Evolutionary conservation across 1,140 invertebrate species (phyloP).

Genomic region (Drosophila pandora): DNA sequence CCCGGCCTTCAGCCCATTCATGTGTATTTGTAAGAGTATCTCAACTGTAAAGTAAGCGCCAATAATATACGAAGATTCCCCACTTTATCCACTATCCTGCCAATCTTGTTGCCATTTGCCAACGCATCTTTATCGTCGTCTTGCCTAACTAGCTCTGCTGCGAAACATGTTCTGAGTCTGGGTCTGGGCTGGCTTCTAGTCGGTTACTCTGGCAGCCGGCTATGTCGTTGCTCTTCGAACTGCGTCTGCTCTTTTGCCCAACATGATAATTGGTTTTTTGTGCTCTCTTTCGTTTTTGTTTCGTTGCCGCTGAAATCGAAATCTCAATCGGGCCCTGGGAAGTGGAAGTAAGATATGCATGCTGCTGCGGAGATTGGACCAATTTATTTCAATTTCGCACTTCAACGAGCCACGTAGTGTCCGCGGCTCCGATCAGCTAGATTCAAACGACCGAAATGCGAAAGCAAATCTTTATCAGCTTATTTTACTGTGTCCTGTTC

Average conservation of each 20-base stretch:
- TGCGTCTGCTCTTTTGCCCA: conserved; percentile 44
- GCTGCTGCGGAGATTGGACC: conserved; percentile 59
- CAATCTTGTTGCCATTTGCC: conserved; percentile 4
- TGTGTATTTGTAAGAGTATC: conserved; percentile 18
- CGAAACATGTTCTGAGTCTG: conserved; percentile 33
- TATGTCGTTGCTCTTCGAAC: conserved; percentile 4
- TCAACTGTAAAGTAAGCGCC: conserved; percentile 20
- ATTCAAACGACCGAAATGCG: conserved; percentile 19
- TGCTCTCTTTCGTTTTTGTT: conserved; percentile 64
- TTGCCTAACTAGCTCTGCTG: not conserved
- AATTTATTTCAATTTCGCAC: conserved; percentile 80
- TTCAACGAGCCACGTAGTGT: conserved; percentile 61
- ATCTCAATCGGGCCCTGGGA: conserved; percentile 64
- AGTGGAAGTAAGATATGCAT: conserved; percentile 73
- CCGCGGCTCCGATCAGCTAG: conserved; percentile 5
- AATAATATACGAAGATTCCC: conserved; percentile 16
- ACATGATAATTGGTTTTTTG: conserved; percentile 65
- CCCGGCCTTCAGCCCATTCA: not conserved
- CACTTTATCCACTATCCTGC: conserved; percentile 9
- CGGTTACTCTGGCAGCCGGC: conserved; percentile 29
- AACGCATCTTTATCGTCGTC: conserved; percentile 5
- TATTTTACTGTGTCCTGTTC: conserved; percentile 28
- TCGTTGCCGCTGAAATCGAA: conserved; percentile 67
- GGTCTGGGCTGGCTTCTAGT: conserved; percentile 17
- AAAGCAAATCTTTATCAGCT: conserved; percentile 6